Evolutionary conservation across 2,888 invertebrate species (phyloP).

Genomic region (Adela reaumurella): DNA sequence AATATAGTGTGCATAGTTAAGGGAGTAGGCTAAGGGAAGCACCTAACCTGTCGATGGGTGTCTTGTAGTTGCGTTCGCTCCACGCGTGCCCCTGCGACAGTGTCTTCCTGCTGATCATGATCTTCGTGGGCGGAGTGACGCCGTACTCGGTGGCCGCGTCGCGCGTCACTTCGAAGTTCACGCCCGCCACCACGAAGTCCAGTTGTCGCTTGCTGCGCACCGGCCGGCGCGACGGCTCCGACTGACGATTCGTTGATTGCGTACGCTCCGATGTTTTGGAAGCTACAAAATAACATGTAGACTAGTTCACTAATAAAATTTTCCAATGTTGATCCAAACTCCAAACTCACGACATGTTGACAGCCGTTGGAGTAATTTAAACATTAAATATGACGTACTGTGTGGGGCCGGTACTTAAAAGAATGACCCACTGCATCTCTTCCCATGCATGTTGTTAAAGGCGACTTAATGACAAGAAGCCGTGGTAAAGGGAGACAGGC

Average conservation of each 20-base stretch:
- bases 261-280: constrained; percentile 36
- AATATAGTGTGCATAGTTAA: too few species aligned
- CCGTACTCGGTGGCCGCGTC: constrained; percentile 32
- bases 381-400: too few species aligned
- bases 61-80: constrained; percentile 46
- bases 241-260: constrained; percentile 28
- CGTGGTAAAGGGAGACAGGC: too few species aligned
- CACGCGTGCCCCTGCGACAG: constrained; percentile 45
- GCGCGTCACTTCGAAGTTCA: constrained; percentile 27
- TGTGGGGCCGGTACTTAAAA: too few species aligned
- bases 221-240: constrained; percentile 25
- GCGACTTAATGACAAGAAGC: too few species aligned
- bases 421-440: too few species aligned
- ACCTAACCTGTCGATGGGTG: constrained; percentile 39
- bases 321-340: too few species aligned
- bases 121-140: constrained; percentile 38
- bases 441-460: too few species aligned
- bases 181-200: constrained; percentile 34
- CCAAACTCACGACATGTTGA: too few species aligned
- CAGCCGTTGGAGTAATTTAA: too few species aligned
- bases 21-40: too few species aligned
- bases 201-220: constrained; percentile 35
- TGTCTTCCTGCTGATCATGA: constrained; percentile 47
- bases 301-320: too few species aligned
- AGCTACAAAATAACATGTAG: constrained; percentile 19